Evolutionary conservation across 2,113 vertebrate genomes (phyloP), one percentile per base, ranked within the genome.

Genomic region (Otus sunia): DNA sequence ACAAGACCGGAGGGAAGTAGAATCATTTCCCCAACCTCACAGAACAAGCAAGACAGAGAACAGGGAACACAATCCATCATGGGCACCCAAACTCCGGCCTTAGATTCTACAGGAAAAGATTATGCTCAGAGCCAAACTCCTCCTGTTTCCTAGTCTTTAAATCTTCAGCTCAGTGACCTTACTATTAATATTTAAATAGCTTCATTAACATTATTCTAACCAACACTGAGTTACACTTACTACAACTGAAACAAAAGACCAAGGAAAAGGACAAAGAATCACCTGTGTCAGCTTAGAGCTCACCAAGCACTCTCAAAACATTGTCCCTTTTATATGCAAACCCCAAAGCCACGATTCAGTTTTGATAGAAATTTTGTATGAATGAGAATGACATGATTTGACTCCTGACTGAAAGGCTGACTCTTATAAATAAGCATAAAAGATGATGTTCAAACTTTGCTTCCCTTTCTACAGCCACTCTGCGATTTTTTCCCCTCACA

Each of bases 271-370:
- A 17, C 15, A 69, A 36, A 34, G 36, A 52, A 32, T 13, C 1
- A 0, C 23, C 19, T 13, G 27, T 3, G 29, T 19, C 43, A 80
- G 41, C 49, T 75, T 36, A 76, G 56, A 71, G 37, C 34, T 41
- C 30, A 11, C 18, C 11, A 32, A 25, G 12, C 34, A 32, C 6
- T 7, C 49, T 36, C 80, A 50, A 45, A 85, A 18, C 17, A 15
- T 0, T 2, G 15, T 10, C 37, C 3, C 39, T 67, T 53, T 18
- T 55, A 36, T 21, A 60, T 15, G n/a, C 59, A 19, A 67, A 32
- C 11, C 34, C n/a, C 26, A 41, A 10, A 5, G 26, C 30, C 8
- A 37, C 3, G 1, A n/a, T 41, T 41, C 0, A 26, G 15, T 19
- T 64, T 52, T 14, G n/a, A 59, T 0, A 66, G 11, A 10, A 45